These are phyloP conservation scores for Sarcophaga rosellei DNA, from an alignment of 2,888 invertebrate species.

Conservation along the genomic window DNA sequence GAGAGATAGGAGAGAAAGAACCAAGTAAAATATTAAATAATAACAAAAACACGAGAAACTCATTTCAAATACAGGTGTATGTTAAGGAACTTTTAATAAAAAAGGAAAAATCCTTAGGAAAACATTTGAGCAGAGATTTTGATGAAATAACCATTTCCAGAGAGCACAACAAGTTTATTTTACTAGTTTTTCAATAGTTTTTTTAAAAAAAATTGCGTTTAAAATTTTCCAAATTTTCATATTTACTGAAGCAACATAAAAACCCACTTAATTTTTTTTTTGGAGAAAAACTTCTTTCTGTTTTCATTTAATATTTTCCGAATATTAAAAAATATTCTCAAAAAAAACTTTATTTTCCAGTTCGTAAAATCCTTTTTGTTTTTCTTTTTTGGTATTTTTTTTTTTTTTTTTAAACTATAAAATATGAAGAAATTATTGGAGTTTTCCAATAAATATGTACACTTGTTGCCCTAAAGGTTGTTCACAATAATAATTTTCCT, in stretches of 20 bases:
- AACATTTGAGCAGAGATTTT: neutral
- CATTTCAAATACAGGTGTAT: neutral
- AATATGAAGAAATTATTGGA: neutral
- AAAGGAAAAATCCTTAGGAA: neutral
- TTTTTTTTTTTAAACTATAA: neutral
- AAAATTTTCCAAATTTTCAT: neutral
- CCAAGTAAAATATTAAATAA: too few relatives aligned
- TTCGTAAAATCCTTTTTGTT: neutral
- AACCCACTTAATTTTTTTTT: conserved; percentile 42
- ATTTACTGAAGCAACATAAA: conserved; percentile 54
- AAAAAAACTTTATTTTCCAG: neutral
- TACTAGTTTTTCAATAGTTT: neutral
- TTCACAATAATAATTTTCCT: neutral
- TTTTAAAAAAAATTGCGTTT: neutral
- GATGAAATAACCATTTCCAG: neutral
- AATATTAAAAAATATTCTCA: neutral
- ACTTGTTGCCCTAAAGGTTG: conserved; percentile 41
- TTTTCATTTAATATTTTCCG: neutral
- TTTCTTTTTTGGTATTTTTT: too few relatives aligned
- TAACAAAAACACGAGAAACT: neutral
- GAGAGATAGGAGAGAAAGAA: too few relatives aligned
- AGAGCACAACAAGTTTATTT: too few relatives aligned
- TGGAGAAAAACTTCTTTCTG: neutral
- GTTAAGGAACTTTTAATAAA: neutral
- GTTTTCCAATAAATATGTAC: conserved; percentile 20